These are phyloP conservation scores for Conomelus anceps DNA, from an alignment of 2,888 invertebrate genomes.

Conservation along the genomic window DNA sequence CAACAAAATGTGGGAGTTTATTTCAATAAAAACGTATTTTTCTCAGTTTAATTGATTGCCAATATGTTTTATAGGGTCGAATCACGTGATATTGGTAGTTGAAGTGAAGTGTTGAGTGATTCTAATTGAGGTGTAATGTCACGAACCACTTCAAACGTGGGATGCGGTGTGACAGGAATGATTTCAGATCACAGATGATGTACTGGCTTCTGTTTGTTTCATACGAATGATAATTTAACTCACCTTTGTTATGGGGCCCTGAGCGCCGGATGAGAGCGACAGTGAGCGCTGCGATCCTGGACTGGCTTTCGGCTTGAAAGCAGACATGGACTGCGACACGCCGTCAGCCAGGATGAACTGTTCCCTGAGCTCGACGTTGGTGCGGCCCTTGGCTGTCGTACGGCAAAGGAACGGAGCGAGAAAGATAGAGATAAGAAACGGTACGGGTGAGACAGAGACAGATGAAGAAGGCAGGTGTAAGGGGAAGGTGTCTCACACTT, in stretches of 20 bases:
- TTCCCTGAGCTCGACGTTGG: conserved; percentile 98
- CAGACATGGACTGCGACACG: conserved; percentile 97
- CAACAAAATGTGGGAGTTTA: no score
- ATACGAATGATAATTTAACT: no score
- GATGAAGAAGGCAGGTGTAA: background rate
- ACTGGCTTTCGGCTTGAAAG: conserved; percentile 91
- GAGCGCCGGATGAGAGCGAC: conserved; percentile 53
- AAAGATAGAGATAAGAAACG: conserved; percentile 4
- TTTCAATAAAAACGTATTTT: no score
- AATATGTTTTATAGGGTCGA: no score
- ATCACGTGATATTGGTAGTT: no score
- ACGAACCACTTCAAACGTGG: no score
- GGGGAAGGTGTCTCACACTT: background rate
- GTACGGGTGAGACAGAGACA: conserved; percentile 31
- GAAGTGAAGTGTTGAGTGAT: no score
- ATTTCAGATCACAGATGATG: no score
- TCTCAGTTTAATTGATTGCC: no score
- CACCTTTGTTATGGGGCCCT: conserved; percentile 96
- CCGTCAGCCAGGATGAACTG: conserved; percentile 98
- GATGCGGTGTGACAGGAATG: background rate
- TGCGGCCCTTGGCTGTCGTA: conserved; percentile 90
- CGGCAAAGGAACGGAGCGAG: conserved; percentile 8
- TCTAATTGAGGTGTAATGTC: no score
- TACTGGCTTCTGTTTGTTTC: no score
- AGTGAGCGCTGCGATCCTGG: conserved; percentile 57